These are phyloP conservation scores for Heliothis subflexa DNA, from an alignment of 1,140 invertebrate species.

Conservation along the genomic window DNA sequence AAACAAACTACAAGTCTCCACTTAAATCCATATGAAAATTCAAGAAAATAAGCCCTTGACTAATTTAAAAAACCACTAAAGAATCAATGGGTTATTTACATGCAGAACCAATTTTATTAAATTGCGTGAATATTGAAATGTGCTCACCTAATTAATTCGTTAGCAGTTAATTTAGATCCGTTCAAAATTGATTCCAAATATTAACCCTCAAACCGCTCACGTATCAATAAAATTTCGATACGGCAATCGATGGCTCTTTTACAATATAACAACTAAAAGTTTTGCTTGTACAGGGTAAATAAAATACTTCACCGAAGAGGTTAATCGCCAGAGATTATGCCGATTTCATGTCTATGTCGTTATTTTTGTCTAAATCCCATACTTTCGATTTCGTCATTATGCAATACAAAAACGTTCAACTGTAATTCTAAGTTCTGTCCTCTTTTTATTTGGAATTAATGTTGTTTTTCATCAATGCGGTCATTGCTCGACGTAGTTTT, in stretches of 20 bases:
- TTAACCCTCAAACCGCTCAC: constrained; percentile 9
- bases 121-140: too few species aligned
- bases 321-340: constrained; percentile 41
- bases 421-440: constrained; percentile 45
- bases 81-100: too few species aligned
- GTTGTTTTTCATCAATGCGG: constrained; percentile 40
- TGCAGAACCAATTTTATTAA: too few species aligned
- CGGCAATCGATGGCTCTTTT: neutral
- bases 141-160: neutral
- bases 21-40: too few species aligned
- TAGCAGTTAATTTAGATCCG: neutral
- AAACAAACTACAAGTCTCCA: too few species aligned
- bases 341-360: constrained; percentile 38
- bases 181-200: constrained; percentile 7
- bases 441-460: constrained; percentile 38
- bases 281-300: neutral
- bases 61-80: too few species aligned
- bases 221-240: constrained; percentile 12
- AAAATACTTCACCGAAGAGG: constrained; percentile 23
- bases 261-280: neutral
- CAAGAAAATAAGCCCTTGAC: too few species aligned
- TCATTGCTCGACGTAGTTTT: constrained; percentile 28
- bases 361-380: constrained; percentile 39
- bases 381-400: constrained; percentile 59
- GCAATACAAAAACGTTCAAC: constrained; percentile 53